Evolutionary conservation across 2,797 vertebrate species (phyloP).

Genomic region (Dendrocincla fuliginosa): DNA sequence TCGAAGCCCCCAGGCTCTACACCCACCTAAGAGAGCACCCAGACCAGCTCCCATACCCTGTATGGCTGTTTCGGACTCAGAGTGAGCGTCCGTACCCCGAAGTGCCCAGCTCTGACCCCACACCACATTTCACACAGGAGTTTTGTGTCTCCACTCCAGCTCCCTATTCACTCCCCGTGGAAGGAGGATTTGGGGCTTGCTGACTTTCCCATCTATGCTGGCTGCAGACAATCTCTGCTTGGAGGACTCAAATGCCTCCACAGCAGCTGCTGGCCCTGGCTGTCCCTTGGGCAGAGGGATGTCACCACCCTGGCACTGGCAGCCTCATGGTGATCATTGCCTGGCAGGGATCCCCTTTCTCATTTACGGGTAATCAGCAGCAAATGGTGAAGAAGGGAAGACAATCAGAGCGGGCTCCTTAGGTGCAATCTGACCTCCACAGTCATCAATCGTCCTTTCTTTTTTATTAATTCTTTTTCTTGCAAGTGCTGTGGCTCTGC

Average conservation of each 20-base stretch:
- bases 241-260: accelerated
- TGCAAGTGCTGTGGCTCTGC: neutral
- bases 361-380: neutral
- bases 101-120: neutral
- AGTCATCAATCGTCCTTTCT: neutral
- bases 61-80: neutral
- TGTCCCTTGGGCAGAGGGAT: neutral
- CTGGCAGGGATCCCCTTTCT: neutral
- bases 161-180: accelerated
- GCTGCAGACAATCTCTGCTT: neutral
- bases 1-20: no score
- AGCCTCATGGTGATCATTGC: neutral
- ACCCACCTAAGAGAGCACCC: neutral
- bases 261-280: neutral
- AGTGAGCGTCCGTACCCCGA: neutral
- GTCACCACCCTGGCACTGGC: accelerated
- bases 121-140: accelerated
- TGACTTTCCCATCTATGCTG: neutral
- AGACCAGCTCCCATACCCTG: neutral
- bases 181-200: neutral
- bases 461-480: neutral
- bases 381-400: neutral
- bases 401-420: neutral
- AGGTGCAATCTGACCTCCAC: neutral
- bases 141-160: neutral